Evolutionary conservation across 2,888 invertebrate species (phyloP), one percentile per base, ranked within the genome.

Genomic region (Eurytoma californica): DNA sequence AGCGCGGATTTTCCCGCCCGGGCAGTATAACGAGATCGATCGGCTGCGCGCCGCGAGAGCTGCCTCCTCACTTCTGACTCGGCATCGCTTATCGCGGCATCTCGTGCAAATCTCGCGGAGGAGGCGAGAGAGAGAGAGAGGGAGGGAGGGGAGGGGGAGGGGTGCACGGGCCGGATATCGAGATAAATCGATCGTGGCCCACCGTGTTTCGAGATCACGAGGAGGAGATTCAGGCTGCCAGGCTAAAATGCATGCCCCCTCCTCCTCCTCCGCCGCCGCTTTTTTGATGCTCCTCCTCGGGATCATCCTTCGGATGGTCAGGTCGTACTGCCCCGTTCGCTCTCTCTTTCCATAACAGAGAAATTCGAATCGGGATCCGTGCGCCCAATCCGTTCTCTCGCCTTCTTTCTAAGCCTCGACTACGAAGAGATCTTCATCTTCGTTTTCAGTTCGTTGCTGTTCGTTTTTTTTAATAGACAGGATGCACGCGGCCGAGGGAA

Each of bases 151-250:
- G 13, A 28, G 53, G 30, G 68, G 65, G 53, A 49, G 28, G 70
- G 18, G 28, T 73, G 79, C 81, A 80, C 77, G 79, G 78, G 67
- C 81, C 79, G 82, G 83, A 86, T 86, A 81, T 86, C 86, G 85
- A 84, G 86, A 86, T 85, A 83, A 85, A 85, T 86, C 85, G 86
- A 86, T 86, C 83, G 82, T 80, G 84, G 82, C 82, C 81, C 78
- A 76, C 79, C 78, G 80, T 81, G 82, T 80, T 80, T 83, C 80
- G 79, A 82, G 84, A 85, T 85, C 83, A 80, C 83, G 83, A 82
- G 78, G 81, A 80, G 73, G 61, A 83, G 82, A 83, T 84, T 81
- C 80, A 77, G 55, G 65, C 55, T 60, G 39, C 16, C 30, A 47
- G 58, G 69, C 73, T 68, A 58, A 65, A 72, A 73, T 68, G 58